Conservation (phyloP, 2,797 vertebrate species). For the Lemur catta region DNA sequence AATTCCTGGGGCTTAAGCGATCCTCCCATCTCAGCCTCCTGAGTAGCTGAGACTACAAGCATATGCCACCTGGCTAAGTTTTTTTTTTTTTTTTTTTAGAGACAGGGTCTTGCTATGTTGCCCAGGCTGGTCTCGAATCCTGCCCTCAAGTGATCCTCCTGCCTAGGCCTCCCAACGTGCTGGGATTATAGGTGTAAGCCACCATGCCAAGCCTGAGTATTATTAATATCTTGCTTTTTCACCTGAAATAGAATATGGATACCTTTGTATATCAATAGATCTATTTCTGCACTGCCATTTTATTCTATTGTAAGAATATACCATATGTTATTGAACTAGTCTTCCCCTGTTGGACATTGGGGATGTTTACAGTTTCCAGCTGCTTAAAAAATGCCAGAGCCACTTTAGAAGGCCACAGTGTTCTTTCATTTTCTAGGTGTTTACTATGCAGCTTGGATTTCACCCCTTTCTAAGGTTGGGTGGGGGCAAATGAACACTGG, state of each 20-base stretch:
- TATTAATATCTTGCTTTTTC: not conserved
- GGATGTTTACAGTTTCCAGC: not conserved
- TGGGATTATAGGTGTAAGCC: not conserved
- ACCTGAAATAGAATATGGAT: not conserved
- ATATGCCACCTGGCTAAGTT: not conserved
- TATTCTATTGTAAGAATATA: not conserved
- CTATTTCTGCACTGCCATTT: not conserved
- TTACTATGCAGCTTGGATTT: not conserved
- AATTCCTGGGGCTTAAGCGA: not conserved
- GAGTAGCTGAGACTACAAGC: not conserved
- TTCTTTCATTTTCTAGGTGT: not conserved
- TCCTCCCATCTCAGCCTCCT: not conserved
- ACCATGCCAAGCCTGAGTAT: not conserved
- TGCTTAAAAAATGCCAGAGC: not conserved
- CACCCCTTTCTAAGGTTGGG: not conserved
- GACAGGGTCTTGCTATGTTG: not conserved
- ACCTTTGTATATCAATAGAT: not conserved
- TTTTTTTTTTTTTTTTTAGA: not conserved
- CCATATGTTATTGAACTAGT: not conserved
- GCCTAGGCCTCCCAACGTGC: not conserved
- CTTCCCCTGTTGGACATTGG: not conserved
- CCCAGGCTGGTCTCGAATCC: not conserved
- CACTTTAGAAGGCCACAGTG: not conserved
- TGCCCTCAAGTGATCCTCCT: not conserved
- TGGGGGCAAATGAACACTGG: not conserved